Evolutionary conservation across 2,888 invertebrate species (phyloP).

Genomic region (Drosophila sordidula): DNA sequence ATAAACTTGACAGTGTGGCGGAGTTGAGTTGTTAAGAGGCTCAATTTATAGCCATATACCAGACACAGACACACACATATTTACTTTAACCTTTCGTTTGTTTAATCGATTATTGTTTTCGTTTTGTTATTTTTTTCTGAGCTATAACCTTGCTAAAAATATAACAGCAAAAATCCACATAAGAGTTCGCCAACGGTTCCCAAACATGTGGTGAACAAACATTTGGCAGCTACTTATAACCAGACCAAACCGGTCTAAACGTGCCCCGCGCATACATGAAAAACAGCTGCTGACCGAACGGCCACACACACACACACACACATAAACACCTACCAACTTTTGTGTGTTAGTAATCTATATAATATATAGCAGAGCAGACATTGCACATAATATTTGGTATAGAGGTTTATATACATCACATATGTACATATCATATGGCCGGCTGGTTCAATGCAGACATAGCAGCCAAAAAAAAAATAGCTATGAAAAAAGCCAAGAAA

Average conservation of each 20-base stretch:
- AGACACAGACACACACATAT: slow-evolving; percentile 8
- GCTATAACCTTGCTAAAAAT: slow-evolving; percentile 70
- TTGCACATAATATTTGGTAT: slow-evolving; percentile 41
- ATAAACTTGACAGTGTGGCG: slow-evolving; percentile 59
- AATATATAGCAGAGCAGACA: slow-evolving; percentile 36
- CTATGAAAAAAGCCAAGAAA: neutral
- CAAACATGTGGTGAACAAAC: slow-evolving; percentile 69
- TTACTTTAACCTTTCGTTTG: slow-evolving; percentile 73
- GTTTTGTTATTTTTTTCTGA: slow-evolving; percentile 21
- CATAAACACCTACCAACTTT: neutral
- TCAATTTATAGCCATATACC: slow-evolving; percentile 37
- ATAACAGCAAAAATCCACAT: slow-evolving; percentile 33
- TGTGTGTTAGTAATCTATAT: neutral
- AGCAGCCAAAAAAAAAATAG: slow-evolving; percentile 37
- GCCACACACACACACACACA: too few species aligned
- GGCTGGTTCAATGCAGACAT: slow-evolving; percentile 55
- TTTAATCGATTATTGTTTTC: slow-evolving; percentile 66
- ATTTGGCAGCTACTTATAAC: slow-evolving; percentile 53
- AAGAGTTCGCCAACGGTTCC: slow-evolving; percentile 28
- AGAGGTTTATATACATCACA: slow-evolving; percentile 20
- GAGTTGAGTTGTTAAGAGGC: slow-evolving; percentile 9
- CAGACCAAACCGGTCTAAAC: slow-evolving; percentile 51
- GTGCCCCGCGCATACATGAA: slow-evolving; percentile 23
- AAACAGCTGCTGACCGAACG: slow-evolving; percentile 26
- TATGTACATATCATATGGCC: slow-evolving; percentile 18